A percentile compares a stretch with the other conserved stretches of the same genome.
These are phyloP conservation scores for Drosophila auraria DNA, from an alignment of 1,140 invertebrate genomes.

Conservation along the genomic window DNA sequence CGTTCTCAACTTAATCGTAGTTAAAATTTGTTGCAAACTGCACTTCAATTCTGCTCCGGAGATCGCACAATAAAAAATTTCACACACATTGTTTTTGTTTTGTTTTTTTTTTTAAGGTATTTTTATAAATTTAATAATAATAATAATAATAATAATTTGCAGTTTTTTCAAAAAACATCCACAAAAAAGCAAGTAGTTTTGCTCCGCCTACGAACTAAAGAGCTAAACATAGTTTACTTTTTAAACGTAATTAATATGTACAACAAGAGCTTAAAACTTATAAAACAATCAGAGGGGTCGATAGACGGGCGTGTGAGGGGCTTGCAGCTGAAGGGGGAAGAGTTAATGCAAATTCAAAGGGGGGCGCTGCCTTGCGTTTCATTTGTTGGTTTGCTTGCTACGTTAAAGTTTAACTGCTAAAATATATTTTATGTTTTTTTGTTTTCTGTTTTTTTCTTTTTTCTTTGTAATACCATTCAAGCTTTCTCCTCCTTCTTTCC, in stretches of 20 bases:
- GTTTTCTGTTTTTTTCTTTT: conserved; percentile 11
- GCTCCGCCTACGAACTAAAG: conserved; percentile 57
- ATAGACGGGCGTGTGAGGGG: conserved; percentile 24
- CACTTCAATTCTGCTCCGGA: conserved; percentile 52
- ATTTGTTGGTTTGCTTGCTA: conserved; percentile 26
- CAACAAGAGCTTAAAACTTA: conserved; percentile 75
- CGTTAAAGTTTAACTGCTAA: conserved; percentile 52
- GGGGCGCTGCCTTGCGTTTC: conserved; percentile 35
- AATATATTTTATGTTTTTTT: conserved; percentile 48
- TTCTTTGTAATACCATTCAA: conserved; percentile 54
- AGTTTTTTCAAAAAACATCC: conserved; percentile 82
- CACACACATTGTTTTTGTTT: conserved; percentile 47
- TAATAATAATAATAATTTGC: conserved; percentile 72
- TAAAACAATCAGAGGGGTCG: conserved; percentile 61
- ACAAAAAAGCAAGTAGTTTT: conserved; percentile 70
- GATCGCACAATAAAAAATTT: conserved; percentile 76
- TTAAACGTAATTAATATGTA: conserved; percentile 68
- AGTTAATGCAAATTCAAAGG: conserved; percentile 37
- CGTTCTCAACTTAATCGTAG: conserved; percentile 63
- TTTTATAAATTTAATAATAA: conserved; percentile 49
- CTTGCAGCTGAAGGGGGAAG: conserved; percentile 24
- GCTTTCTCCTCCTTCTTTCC: conserved; percentile 42
- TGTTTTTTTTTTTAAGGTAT: conserved; percentile 41
- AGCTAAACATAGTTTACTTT: conserved; percentile 46
- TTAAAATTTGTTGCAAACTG: conserved; percentile 61